Evolutionary conservation across 2,888 invertebrate genomes (phyloP).

Genomic region (Hydriomena furcata): DNA sequence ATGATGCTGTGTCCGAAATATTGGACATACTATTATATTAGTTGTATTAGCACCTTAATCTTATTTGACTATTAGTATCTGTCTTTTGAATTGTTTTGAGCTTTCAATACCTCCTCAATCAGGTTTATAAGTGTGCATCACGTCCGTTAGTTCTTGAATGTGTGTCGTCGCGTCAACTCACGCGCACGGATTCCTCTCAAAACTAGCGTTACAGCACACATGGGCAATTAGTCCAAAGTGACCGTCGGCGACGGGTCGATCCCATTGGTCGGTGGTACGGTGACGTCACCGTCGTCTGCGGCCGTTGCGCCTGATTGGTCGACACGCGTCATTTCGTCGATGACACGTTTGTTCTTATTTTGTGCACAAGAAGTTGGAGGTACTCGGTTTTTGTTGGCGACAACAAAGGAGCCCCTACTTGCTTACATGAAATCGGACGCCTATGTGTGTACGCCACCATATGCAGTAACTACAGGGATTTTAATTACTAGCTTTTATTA

Average conservation of each 20-base stretch:
- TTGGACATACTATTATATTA: no score
- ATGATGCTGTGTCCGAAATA: no score
- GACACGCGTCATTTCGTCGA: constrained; percentile 83
- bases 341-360: constrained; percentile 84
- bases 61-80: neutral
- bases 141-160: constrained; percentile 27
- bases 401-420: constrained; percentile 64
- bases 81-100: neutral
- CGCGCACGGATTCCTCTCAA: constrained; percentile 75
- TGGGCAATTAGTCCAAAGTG: constrained; percentile 83
- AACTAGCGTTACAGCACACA: constrained; percentile 80
- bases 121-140: constrained; percentile 13
- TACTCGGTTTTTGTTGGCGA: constrained; percentile 69
- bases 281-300: constrained; percentile 81
- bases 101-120: neutral
- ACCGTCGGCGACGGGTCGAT: constrained; percentile 76
- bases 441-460: constrained; percentile 51
- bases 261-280: constrained; percentile 69
- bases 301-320: constrained; percentile 82
- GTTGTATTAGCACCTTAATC: neutral
- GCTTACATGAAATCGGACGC: constrained; percentile 58
- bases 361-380: constrained; percentile 72
- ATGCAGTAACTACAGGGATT: constrained; percentile 28
- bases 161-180: constrained; percentile 56
- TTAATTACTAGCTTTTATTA: constrained; percentile 38